Conservation (phyloP, 2,113 vertebrate genomes). For the Procapra przewalskii region DNA sequence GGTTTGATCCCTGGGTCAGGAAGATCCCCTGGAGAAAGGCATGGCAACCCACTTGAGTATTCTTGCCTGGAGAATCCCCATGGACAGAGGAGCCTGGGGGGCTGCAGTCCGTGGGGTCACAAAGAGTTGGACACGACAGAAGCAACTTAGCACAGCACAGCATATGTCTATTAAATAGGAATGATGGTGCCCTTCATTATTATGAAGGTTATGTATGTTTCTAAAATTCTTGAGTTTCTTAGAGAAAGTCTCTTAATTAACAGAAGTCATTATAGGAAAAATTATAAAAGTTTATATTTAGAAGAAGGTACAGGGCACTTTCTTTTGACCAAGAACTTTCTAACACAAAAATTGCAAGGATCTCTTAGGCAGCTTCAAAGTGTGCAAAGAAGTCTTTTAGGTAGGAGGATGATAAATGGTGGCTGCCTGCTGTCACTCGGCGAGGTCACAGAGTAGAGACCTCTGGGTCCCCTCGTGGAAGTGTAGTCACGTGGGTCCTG, state of each 20-base stretch:
- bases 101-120: accelerated
- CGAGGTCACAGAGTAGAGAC: background rate
- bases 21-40: background rate
- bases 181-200: background rate
- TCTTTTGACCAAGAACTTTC: background rate
- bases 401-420: background rate
- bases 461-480: background rate
- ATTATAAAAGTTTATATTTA: background rate
- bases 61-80: background rate
- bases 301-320: background rate
- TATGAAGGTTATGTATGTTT: background rate
- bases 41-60: background rate
- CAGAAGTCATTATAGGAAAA: background rate
- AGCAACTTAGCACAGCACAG: background rate
- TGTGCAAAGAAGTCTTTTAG: background rate
- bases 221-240: background rate
- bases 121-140: accelerated
- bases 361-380: background rate
- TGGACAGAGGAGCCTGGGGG: background rate
- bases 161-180: background rate
- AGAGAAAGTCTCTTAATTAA: background rate
- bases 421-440: background rate
- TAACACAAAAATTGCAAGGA: background rate
- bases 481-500: background rate
- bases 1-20: background rate